Evolutionary conservation across 2,797 vertebrate species (phyloP).

Genomic region (Melanotaenia maccullochi): DNA sequence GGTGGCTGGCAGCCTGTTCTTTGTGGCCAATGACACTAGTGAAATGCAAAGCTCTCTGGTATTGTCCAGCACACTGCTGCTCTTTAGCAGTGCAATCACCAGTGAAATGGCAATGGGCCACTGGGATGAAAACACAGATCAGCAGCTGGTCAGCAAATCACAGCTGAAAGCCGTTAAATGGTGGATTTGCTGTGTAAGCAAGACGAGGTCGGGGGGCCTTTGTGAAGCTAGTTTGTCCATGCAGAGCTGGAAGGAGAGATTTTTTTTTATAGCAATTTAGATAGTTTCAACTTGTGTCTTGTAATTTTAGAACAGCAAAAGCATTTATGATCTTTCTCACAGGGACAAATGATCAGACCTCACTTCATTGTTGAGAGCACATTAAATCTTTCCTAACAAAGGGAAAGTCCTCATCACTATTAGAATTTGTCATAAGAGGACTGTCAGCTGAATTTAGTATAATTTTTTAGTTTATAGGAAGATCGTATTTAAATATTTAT

Average conservation of each 20-base stretch:
- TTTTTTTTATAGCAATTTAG: conserved; percentile 15
- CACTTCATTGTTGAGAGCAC: background rate
- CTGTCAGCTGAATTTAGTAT: background rate
- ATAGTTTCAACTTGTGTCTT: background rate
- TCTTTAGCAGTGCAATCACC: conserved; percentile 76
- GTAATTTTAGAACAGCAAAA: background rate
- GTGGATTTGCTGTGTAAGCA: conserved; percentile 81
- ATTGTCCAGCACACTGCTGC: conserved; percentile 75
- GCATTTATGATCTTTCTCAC: background rate
- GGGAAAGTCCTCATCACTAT: background rate
- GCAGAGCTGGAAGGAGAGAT: conserved; percentile 24
- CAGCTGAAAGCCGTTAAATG: conserved; percentile 80
- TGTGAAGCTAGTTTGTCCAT: conserved; percentile 41
- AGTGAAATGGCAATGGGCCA: conserved; percentile 72
- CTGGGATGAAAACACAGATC: conserved; percentile 82
- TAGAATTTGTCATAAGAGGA: background rate
- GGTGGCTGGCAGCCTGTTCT: conserved; percentile 68
- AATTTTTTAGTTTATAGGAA: background rate
- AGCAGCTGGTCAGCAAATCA: conserved; percentile 92
- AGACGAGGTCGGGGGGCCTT: conserved; percentile 42
- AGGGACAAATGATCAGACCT: background rate
- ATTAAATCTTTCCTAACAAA: background rate
- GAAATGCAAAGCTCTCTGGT: conserved; percentile 77
- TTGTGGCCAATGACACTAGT: conserved; percentile 73
- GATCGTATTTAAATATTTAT: background rate